These are phyloP conservation scores for Drymodes brunneopygia DNA, from an alignment of 2,113 vertebrate genomes.

Conservation along the genomic window DNA sequence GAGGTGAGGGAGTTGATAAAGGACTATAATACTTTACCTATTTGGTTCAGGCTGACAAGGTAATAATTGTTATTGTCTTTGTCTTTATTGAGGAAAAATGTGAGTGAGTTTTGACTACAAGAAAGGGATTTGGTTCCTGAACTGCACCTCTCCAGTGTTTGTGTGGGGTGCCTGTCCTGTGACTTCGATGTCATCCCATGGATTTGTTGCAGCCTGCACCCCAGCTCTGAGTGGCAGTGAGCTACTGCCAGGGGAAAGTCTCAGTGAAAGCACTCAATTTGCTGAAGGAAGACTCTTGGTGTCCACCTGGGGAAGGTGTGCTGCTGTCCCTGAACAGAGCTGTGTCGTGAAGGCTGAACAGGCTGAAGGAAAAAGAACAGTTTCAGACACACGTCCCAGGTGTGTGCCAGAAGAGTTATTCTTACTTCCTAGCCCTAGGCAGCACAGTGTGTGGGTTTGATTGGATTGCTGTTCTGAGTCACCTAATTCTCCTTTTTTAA, in stretches of 20 bases:
- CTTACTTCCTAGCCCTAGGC: neutral
- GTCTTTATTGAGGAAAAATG: neutral
- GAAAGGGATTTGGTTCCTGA: neutral
- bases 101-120: neutral
- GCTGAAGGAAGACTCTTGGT: neutral
- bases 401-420: neutral
- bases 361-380: neutral
- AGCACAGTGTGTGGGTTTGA: neutral
- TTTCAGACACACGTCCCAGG: neutral
- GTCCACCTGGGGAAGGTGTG: neutral
- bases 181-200: rapidly evolving
- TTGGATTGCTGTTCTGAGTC: neutral
- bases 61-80: neutral
- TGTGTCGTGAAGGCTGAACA: neutral
- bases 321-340: neutral
- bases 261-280: rapidly evolving
- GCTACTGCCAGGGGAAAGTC: neutral
- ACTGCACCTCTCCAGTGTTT: neutral
- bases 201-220: neutral
- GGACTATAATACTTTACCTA: neutral
- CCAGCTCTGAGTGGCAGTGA: neutral
- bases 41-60: neutral
- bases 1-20: neutral
- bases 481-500: neutral
- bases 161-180: rapidly evolving